These are phyloP conservation scores for Hyperopisus bebe DNA, from an alignment of 2,113 vertebrate species.

Conservation along the genomic window DNA sequence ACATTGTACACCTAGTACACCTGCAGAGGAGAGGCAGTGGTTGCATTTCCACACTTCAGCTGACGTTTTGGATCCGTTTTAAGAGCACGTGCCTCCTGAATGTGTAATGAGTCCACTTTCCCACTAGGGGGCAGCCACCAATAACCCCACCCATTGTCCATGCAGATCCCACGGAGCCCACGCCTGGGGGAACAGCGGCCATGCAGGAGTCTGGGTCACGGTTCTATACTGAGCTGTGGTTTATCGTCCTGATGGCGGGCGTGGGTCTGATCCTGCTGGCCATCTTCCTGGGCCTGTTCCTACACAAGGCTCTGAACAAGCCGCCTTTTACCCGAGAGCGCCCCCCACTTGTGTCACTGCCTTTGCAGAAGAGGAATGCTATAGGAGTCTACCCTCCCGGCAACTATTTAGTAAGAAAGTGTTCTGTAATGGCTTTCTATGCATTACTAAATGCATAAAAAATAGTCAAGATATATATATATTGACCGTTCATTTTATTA, in stretches of 20 bases:
- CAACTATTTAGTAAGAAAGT: conserved; percentile 70
- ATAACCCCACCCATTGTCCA: not conserved
- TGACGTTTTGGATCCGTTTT: not conserved
- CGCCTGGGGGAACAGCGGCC: conserved; percentile 66
- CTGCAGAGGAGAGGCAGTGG: not conserved
- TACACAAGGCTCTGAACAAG: conserved; percentile 78
- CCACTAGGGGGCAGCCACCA: not conserved
- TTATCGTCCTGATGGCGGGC: conserved; percentile 76
- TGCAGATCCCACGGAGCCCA: conserved; percentile 63
- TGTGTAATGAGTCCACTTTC: not conserved
- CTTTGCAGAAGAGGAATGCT: conserved; percentile 71
- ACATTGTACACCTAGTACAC: not conserved
- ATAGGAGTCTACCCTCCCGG: conserved; percentile 69
- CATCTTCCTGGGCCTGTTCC: conserved; percentile 69
- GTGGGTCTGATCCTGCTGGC: conserved; percentile 80
- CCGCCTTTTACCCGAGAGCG: conserved; percentile 76
- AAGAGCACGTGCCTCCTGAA: not conserved
- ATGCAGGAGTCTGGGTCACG: conserved; percentile 42
- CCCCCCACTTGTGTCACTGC: conserved; percentile 71
- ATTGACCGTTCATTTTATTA: not conserved
- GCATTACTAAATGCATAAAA: not conserved
- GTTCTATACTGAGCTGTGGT: conserved; percentile 83
- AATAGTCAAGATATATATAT: not conserved
- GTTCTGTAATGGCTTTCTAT: not conserved
- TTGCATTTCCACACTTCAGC: not conserved